A percentile compares a stretch with the other conserved stretches of the same genome.
phyloP scores from a whole-genome alignment of 2,113 vertebrate species.

The Eretmochelys imbricata region DNA sequence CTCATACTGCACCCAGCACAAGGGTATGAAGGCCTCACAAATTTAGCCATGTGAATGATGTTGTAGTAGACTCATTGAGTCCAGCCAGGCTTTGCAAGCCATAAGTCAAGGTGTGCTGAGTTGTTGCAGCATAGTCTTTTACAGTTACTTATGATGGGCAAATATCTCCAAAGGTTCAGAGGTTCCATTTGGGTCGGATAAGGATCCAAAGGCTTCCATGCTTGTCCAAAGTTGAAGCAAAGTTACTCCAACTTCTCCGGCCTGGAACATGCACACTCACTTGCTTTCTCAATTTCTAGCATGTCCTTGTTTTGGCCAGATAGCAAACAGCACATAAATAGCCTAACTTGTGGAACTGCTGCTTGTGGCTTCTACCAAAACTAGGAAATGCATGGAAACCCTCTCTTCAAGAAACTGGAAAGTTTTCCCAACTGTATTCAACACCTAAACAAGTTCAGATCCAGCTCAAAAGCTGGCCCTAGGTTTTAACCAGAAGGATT shows the following conservation, averaged over 20 bases:
- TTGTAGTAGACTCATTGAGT: neutral
- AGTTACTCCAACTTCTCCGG: neutral
- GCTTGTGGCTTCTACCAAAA: neutral
- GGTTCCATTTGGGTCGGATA: neutral
- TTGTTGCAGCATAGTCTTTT: neutral
- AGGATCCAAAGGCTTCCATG: accelerated
- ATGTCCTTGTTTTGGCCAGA: neutral
- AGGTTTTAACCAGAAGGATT: neutral
- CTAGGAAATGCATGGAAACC: neutral
- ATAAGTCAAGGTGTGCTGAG: neutral
- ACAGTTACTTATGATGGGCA: neutral
- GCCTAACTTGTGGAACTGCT: neutral
- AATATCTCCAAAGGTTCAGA: neutral
- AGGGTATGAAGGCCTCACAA: neutral
- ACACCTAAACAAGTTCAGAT: neutral
- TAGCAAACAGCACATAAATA: neutral
- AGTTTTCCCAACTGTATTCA: neutral
- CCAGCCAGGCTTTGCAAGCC: neutral
- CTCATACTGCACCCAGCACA: neutral
- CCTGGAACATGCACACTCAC: neutral
- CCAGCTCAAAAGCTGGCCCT: neutral
- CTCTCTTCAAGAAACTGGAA: neutral
- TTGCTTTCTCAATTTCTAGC: neutral
- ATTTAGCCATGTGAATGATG: accelerated
- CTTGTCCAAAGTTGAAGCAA: neutral